Evolutionary conservation across 2,113 vertebrate species (phyloP).

Genomic region (Egretta garzetta): DNA sequence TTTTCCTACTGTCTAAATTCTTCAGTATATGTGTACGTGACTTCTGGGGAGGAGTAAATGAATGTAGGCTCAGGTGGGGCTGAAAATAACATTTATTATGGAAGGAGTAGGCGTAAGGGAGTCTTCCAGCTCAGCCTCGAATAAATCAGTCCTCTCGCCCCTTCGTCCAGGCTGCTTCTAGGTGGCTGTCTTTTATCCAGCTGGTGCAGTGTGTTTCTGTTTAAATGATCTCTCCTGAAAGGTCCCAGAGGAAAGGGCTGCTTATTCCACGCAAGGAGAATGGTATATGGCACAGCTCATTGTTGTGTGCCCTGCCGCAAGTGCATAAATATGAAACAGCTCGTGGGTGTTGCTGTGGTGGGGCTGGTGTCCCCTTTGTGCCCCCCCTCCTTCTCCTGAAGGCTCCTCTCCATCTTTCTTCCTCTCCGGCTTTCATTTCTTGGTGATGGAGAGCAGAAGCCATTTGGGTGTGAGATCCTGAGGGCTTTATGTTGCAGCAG

Average conservation of each 20-base stretch:
- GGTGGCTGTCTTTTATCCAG: constrained; percentile 56
- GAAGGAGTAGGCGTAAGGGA: background rate
- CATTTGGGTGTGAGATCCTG: constrained; percentile 26
- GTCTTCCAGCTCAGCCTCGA: background rate
- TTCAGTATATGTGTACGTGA: background rate
- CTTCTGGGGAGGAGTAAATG: constrained; percentile 15
- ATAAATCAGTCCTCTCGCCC: constrained; percentile 39
- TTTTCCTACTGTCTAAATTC: background rate
- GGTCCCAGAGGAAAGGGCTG: constrained; percentile 61
- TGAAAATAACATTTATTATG: constrained; percentile 59
- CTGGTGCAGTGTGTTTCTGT: constrained; percentile 42
- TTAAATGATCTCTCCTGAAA: constrained; percentile 64
- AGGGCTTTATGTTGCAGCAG: constrained; percentile 10
- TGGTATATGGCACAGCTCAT: constrained; percentile 45
- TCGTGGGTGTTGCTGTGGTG: background rate
- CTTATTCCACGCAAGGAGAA: constrained; percentile 43
- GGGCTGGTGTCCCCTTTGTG: constrained; percentile 28
- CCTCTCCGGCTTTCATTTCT: constrained; percentile 6
- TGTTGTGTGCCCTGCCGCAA: constrained; percentile 52
- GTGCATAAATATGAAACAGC: constrained; percentile 63
- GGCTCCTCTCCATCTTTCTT: constrained; percentile 28
- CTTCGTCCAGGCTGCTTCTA: constrained; percentile 9
- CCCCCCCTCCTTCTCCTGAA: background rate
- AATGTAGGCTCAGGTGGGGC: constrained; percentile 42
- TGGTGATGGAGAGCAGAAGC: constrained; percentile 26